phyloP scores from a whole-genome alignment of 2,113 vertebrate genomes.

The Erythrocercus mccallii region DNA sequence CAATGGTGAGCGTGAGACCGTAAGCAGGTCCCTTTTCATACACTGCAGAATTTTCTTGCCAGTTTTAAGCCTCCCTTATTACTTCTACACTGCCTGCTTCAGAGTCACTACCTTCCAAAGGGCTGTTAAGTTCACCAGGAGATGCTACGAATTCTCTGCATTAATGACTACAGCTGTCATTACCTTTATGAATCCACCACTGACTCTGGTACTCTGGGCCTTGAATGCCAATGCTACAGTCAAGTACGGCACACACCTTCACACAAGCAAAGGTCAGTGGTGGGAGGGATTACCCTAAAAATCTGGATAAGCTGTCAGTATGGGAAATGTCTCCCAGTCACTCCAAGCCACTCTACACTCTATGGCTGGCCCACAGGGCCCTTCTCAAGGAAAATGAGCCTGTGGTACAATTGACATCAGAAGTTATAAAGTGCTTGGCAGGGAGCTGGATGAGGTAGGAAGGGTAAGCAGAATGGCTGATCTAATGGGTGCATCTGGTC shows the following conservation, averaged over 20 bases:
- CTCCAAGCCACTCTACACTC: neutral
- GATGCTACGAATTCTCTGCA: neutral
- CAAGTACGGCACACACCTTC: neutral
- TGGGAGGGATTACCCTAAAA: neutral
- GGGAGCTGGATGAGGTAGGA: conserved; percentile 8
- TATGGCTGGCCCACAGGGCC: neutral
- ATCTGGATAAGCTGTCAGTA: neutral
- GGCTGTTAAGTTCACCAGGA: neutral
- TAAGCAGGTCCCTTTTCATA: neutral
- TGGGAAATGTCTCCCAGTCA: neutral
- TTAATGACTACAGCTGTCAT: neutral
- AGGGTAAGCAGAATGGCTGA: neutral
- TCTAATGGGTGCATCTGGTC: conserved; percentile 34
- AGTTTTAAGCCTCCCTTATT: neutral
- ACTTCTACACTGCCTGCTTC: neutral
- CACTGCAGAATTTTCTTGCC: neutral
- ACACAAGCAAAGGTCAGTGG: neutral
- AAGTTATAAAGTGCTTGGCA: neutral
- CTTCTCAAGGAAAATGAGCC: neutral
- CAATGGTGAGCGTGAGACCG: neutral
- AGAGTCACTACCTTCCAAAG: neutral
- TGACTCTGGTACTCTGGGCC: neutral
- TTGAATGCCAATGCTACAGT: fast-evolving
- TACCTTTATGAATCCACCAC: neutral
- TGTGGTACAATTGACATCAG: neutral